Conservation (phyloP, 2,888 invertebrate genomes). For the Stenolophus ochropezus region DNA sequence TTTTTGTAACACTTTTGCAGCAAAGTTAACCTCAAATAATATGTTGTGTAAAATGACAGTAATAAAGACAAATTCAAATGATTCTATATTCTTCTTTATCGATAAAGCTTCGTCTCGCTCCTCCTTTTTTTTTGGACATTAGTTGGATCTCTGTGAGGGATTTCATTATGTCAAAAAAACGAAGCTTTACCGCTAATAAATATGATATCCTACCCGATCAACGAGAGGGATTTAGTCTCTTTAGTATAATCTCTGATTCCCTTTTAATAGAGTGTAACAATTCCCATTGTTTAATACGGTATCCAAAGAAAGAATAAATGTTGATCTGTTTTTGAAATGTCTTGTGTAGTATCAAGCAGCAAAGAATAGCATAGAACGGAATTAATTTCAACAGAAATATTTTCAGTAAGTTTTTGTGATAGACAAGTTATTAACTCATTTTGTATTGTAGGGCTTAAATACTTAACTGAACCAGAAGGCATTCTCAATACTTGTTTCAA, state of each 20-base stretch:
- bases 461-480: background rate
- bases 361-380: background rate
- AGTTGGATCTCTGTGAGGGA: background rate
- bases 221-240: constrained; percentile 6
- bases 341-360: background rate
- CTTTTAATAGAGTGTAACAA: constrained; percentile 29
- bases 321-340: background rate
- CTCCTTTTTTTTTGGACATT: background rate
- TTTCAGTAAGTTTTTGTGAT: background rate
- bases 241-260: constrained; percentile 28
- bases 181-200: background rate
- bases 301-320: constrained; percentile 52
- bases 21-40: constrained; percentile 63
- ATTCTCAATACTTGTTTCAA: constrained; percentile 29
- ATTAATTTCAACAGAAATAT: background rate
- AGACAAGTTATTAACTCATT: background rate
- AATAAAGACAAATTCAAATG: constrained; percentile 63
- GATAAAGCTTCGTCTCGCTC: background rate
- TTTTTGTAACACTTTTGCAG: constrained; percentile 62
- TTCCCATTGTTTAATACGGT: constrained; percentile 47
- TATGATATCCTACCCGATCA: constrained; percentile 13
- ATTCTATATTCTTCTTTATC: constrained; percentile 54
- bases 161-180: no score
- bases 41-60: constrained; percentile 61
- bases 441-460: background rate